These are phyloP conservation scores for Drosophila bocki DNA, from an alignment of 1,140 invertebrate genomes.

Conservation along the genomic window DNA sequence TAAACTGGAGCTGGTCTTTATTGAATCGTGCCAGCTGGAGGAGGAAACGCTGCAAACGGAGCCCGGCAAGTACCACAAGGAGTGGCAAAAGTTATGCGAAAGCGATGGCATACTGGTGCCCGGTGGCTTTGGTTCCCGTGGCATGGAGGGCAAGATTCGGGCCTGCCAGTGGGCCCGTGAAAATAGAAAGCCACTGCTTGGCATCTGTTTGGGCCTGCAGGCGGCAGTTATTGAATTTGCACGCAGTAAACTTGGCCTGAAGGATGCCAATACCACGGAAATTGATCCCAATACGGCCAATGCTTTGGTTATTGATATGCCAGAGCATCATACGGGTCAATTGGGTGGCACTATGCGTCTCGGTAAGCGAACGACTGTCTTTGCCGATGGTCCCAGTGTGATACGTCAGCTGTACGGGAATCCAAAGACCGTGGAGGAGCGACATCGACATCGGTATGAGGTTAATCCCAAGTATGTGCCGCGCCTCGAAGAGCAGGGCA, in stretches of 20 bases:
- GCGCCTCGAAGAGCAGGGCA: slow-evolving; percentile 91
- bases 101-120: slow-evolving; percentile 98
- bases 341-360: slow-evolving; percentile 99
- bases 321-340: slow-evolving; percentile 96
- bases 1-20: slow-evolving; percentile 95
- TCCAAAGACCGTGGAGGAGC: slow-evolving; percentile 93
- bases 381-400: slow-evolving; percentile 87
- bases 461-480: slow-evolving; percentile 96
- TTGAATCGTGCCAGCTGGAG: slow-evolving; percentile 96
- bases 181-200: slow-evolving; percentile 96
- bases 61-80: slow-evolving; percentile 95
- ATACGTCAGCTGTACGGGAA: slow-evolving; percentile 93
- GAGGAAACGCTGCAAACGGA: slow-evolving; percentile 89
- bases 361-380: slow-evolving; percentile 95
- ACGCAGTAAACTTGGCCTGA: slow-evolving; percentile 92
- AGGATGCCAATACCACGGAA: slow-evolving; percentile 95
- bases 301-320: slow-evolving; percentile 98
- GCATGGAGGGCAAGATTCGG: slow-evolving; percentile 98
- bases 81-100: slow-evolving; percentile 96
- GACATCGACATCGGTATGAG: slow-evolving; percentile 98
- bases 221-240: slow-evolving; percentile 98
- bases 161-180: slow-evolving; percentile 97
- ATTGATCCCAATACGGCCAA: slow-evolving; percentile 90
- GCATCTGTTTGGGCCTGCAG: slow-evolving; percentile 98
- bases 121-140: slow-evolving; percentile 98